Percentiles rank a stretch among this genome's conserved stretches.
Conservation (phyloP, 2,113 vertebrate species). For the Sapayoa aenigma region DNA sequence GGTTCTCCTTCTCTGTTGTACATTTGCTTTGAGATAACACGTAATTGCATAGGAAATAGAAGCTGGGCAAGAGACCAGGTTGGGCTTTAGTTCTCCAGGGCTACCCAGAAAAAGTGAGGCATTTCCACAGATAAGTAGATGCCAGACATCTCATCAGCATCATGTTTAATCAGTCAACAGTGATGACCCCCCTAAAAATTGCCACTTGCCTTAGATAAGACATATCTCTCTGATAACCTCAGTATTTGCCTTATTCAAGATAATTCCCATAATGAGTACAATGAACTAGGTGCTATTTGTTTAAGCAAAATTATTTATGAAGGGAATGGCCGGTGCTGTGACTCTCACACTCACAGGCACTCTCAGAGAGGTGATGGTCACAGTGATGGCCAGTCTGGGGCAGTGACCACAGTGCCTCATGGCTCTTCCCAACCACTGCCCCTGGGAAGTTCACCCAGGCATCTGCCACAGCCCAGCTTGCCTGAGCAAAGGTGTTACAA, state of each 20-base stretch:
- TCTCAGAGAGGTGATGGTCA: rapidly evolving
- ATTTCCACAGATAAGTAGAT: slow-evolving; percentile 3
- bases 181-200: slow-evolving; percentile 40
- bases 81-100: background rate
- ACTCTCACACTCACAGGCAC: background rate
- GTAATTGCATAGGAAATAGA: slow-evolving; percentile 15
- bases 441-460: background rate
- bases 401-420: rapidly evolving
- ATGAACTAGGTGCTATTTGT: slow-evolving; percentile 24
- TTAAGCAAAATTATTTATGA: slow-evolving; percentile 34
- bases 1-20: background rate
- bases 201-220: slow-evolving; percentile 40
- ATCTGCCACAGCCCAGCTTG: background rate
- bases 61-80: slow-evolving; percentile 11
- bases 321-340: background rate
- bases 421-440: background rate
- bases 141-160: slow-evolving; percentile 25
- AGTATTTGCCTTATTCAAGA: slow-evolving; percentile 47
- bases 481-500: background rate
- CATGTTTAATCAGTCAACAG: slow-evolving; percentile 13
- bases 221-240: slow-evolving; percentile 59
- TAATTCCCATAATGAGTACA: background rate
- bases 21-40: slow-evolving; percentile 36
- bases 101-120: background rate
- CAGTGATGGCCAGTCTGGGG: background rate